Base-by-base conservation (phyloP, 1,140 invertebrate genomes). In the Cecropterus lyciades region DNA sequence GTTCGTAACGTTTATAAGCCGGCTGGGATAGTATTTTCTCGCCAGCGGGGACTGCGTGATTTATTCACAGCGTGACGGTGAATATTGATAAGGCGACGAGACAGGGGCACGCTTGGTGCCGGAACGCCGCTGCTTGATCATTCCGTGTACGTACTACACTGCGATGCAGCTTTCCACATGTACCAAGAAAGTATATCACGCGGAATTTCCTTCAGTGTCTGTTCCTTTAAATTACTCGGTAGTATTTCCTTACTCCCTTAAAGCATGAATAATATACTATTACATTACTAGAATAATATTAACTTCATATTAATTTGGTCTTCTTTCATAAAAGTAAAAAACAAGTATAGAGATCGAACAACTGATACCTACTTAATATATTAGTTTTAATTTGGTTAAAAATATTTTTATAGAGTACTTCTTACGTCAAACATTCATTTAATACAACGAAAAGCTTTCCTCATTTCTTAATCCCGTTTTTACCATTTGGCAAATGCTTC, bases 41-140 rank as follows among this genome's bases (percentile, higher is more conserved):
- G 79, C 73, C 80, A 74, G 67, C 70, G 57, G 77, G 77, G 76
- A 72, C 69, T 51, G 45, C 46, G 48, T 77, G 69, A 84, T 80
- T 76, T 76, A 84, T 84, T 67, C 69, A 67, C 55, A 53, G 17
- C 64, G 67, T 67, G 16, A 42, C 30, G 53, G 27, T 67, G 77
- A 67, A 82, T 82, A 62, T 42, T 81, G 82, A 84, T 77, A 69
- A 73, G 55, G 53, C n/a, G 37, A n/a, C 53, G 7, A 43, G 53
- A 43, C 52, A 13, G 52, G 17, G 13, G 55, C 45, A 27, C 42
- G 40, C 17, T 24, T 24, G 40, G 20, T 45, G 16, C 6, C 51
- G 42, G 20, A 49, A 43, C 59, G 55, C 8, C 13, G 24, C 48
- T 52, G 40, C 45, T 75, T 73, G 40, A 45, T 40, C 46, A 75